Evolutionary conservation across 2,888 invertebrate species (phyloP).

Genomic region (Polydrusus cervinus): DNA sequence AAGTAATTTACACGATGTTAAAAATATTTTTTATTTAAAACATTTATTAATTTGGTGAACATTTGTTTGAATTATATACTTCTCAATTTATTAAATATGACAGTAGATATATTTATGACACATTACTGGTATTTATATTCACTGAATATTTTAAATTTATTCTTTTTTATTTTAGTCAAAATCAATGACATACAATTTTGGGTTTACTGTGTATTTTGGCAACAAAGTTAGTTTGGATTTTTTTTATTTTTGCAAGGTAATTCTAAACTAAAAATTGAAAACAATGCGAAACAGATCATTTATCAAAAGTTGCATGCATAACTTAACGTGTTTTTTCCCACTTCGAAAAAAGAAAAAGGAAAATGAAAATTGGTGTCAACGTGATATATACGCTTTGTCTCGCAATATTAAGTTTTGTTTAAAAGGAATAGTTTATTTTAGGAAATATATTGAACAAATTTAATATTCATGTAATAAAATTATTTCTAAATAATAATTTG

Average conservation of each 20-base stretch:
- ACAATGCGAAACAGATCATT: slow-evolving; percentile 14
- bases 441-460: background rate
- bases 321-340: slow-evolving; percentile 30
- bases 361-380: slow-evolving; percentile 39
- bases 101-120: too few relatives aligned
- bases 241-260: background rate
- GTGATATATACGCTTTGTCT: slow-evolving; percentile 33
- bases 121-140: too few relatives aligned
- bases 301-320: slow-evolving; percentile 35
- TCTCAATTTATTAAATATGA: too few relatives aligned
- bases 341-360: slow-evolving; percentile 21
- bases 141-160: too few relatives aligned
- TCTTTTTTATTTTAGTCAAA: too few relatives aligned
- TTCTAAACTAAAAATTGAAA: slow-evolving; percentile 3
- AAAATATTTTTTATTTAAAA: slow-evolving; percentile 14
- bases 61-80: background rate
- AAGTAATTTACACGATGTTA: slow-evolving; percentile 4
- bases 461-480: background rate
- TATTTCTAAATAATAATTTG: background rate
- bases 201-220: too few relatives aligned
- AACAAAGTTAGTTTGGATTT: too few relatives aligned
- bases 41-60: slow-evolving; percentile 5
- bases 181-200: too few relatives aligned
- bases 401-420: slow-evolving; percentile 3
- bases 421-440: slow-evolving; percentile 11